Base-by-base conservation (phyloP, 2,113 vertebrate genomes). In the Lampris incognitus region DNA sequence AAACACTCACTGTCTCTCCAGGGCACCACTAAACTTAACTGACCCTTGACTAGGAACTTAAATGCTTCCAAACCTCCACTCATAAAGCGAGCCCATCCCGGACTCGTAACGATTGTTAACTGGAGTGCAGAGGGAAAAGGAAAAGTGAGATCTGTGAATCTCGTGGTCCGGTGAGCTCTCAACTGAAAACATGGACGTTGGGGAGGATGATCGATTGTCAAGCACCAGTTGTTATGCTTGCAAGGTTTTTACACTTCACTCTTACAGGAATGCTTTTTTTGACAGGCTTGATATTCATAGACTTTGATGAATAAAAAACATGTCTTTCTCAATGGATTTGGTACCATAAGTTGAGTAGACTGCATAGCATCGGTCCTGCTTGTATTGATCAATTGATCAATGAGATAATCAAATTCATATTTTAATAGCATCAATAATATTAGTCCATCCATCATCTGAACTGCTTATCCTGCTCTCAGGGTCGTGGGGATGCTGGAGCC, bases 1-100 rank as follows among this genome's bases (percentile, higher is more conserved):
- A 75, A 85, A 67, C 83, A 39, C 59, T 81, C 56, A 37, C 67
- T 72, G 60, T 64, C 66, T 85, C 87, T 87, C 81, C 69, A 49
- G 78, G 81, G 69, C 9, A 2, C 72, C 39, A 9, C 73, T 82
- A 82, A 91, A 86, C 75, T 73, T 60, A 76, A 70, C 42, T 67
- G 75, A 83, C 85, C 82, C 39, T 68, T 77, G 67, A 84, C 79
- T 56, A 72, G 0, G 44, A 55, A 57, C 39, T 52, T 76, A 66
- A 72, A 88, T 60, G 55, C 63, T 66, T 54, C 46, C 55, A 56
- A 80, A 64, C 56, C 57, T 65, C 38, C 13, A 6, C 36, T 66
- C 57, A 9, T 55, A 37, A 42, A 68, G 55, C 63, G 42, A 49
- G 41, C 38, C 40, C 65, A 11, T 72, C 24, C 51, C 9, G 60